Evolutionary conservation across 2,113 vertebrate genomes (phyloP), one percentile per base, ranked within the genome.

Genomic region (Rhinolophus ferrumequinum): DNA sequence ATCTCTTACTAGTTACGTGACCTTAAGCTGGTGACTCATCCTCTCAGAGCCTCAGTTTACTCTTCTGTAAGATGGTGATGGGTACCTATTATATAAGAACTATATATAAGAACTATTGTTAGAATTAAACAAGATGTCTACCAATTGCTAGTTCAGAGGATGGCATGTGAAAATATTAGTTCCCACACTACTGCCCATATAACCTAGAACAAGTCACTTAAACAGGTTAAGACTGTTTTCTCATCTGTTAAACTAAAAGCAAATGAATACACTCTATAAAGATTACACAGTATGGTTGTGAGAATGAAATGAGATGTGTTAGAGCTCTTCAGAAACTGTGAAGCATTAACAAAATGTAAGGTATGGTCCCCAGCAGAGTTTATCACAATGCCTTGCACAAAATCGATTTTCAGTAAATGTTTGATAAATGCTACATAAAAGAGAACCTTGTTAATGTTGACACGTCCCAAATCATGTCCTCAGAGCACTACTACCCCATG

Each of bases 391-490:
- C 28, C n/a, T 67, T 19, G 12, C 41, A 76, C 66, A 88, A 82
- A 93, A 96, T 0, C 77, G n/a, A 62, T 54, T 88, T 54, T 88
- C 77, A 88, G 41, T 69, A 88, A 81, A 92, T 38, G n/a, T 93
- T 8, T 77, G 62, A 54, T 75, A 83, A 93, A 88, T 60, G 90
- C 75, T 73, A 79, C n/a, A 16, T 35, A 54, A 54, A 80, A 80
- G 14, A 66, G 22, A 47, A 81, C 19, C 24, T 50, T 44, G 54
- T 70, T 94, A 80, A 76, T 18, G 58, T 0, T 85, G 64, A 77
- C 22, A 69, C 73, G 58, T 50, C 38, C 69, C 83, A 56, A 67
- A 70, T 72, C 24, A 70, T 33, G 70, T 94, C 38, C 73, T 26
- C 16, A 89, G 64, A 87, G 64, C 24, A 87, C 75, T 62, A 44